Base-by-base conservation (phyloP, 92 coral and sea anemone species). In the Epizoanthus stellaris region DNA sequence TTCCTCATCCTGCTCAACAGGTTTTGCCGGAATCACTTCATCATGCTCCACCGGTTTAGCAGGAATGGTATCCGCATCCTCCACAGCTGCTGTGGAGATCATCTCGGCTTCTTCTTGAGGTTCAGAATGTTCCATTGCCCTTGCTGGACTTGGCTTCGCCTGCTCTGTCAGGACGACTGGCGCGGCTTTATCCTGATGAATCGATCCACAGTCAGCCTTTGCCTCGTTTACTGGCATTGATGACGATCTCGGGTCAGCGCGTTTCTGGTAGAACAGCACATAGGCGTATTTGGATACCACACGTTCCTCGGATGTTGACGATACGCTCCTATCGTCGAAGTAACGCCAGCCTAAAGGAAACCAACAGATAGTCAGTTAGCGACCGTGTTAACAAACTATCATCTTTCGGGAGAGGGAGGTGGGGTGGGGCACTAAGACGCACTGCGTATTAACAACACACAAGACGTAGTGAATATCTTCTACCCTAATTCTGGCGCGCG, bases 181-280 rank as follows among this genome's bases (percentile, higher is more conserved):
- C 72, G 64, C 60, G 8, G 72, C 83, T 79, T 79, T 70, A 57
- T 79, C 70, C 34, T 43, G 39, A 14, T 79, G 59, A 62, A 61
- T 63, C 57, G 57, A 45, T 79, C 59, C 70, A 43, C 14, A 63
- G 0, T 42, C 47, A 38, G 72, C 49, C 72, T 21, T 63, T 11
- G 23, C 59, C 65, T 19, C 83, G 23, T 21, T 43, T 16, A 19
- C 59, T 21, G 87, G 83, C 30, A 49, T 17, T n/a, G 38, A 13
- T 7, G 73, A 62, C 14, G 77, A 14, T 52, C 52, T 19, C 12
- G 87, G 6, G 71, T 76, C 25, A 19, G 81, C 82, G 52, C 98
- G 91, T 62, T 96, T 89, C 65, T 93, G 95, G 86, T 96, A 96
- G 73, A 96, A 95, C 86, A 96, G 81, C 70, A 96, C 98, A 60